A percentile compares a stretch with the other conserved stretches of the same genome.
Evolutionary conservation across 2,888 invertebrate genomes (phyloP).

Genomic region (Ormia ochracea): DNA sequence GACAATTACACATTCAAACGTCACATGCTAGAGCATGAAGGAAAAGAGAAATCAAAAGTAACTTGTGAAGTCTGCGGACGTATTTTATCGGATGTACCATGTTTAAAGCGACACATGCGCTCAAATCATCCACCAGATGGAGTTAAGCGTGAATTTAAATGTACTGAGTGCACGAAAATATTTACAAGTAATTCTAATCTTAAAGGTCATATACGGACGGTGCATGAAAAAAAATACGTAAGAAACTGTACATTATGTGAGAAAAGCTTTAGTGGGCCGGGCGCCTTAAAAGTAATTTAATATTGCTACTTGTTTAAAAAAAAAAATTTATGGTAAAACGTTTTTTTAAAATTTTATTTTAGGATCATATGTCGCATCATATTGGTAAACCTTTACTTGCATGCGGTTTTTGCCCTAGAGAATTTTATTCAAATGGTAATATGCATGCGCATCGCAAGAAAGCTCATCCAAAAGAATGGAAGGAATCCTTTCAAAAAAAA

Average conservation of each 20-base stretch:
- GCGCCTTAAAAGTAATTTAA: not conserved
- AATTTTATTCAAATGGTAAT: constrained; percentile 75
- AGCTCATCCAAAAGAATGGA: constrained; percentile 74
- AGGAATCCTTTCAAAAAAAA: too few species aligned
- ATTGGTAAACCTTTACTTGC: constrained; percentile 74
- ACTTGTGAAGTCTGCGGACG: constrained; percentile 72
- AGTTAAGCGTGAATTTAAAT: constrained; percentile 67
- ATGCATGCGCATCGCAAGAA: constrained; percentile 76
- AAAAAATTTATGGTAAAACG: not conserved
- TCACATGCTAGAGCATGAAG: constrained; percentile 72
- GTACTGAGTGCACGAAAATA: constrained; percentile 72
- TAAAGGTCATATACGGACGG: constrained; percentile 73
- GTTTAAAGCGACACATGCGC: constrained; percentile 70
- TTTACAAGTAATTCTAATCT: constrained; percentile 73
- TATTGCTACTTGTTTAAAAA: not conserved
- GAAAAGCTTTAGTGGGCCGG: too few species aligned
- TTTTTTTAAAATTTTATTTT: not conserved
- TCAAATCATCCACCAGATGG: constrained; percentile 71
- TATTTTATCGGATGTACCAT: constrained; percentile 63
- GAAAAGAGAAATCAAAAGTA: constrained; percentile 67
- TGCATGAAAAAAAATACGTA: constrained; percentile 71
- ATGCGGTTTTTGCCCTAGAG: constrained; percentile 74
- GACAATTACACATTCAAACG: constrained; percentile 52
- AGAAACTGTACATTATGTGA: constrained; percentile 73
- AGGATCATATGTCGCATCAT: constrained; percentile 76